A percentile compares a stretch with the other conserved stretches of the same genome.
phyloP scores from a whole-genome alignment of 2,888 invertebrate genomes.

The Drosophila prolongata region DNA sequence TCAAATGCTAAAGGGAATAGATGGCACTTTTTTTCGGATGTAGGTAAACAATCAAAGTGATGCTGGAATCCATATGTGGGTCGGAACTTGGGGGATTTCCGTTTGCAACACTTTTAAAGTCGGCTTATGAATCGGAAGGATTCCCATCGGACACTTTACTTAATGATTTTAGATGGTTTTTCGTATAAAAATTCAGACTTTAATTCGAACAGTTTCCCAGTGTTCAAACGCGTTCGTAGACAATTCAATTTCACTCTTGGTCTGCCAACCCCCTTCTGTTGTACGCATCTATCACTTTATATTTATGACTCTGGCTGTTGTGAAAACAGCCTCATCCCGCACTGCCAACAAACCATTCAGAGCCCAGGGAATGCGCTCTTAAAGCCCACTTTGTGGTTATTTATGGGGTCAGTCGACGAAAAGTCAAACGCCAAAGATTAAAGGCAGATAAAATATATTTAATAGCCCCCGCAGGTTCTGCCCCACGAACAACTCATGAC shows the following conservation, averaged over 20 bases:
- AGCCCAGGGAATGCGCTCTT: slow-evolving; percentile 58
- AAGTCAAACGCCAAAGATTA: slow-evolving; percentile 78
- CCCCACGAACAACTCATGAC: slow-evolving; percentile 11
- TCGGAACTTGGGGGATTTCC: slow-evolving; percentile 25
- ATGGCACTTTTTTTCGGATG: slow-evolving; percentile 21
- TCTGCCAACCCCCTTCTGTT: slow-evolving; percentile 33
- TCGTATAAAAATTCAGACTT: neutral
- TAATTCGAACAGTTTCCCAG: neutral
- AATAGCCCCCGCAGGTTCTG: slow-evolving; percentile 58
- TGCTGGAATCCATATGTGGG: slow-evolving; percentile 14
- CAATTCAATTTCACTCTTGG: slow-evolving; percentile 28
- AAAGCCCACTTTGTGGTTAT: slow-evolving; percentile 77
- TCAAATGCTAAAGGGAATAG: slow-evolving; percentile 62
- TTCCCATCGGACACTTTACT: slow-evolving; percentile 12
- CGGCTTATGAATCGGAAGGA: slow-evolving; percentile 24
- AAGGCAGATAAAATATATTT: slow-evolving; percentile 78
- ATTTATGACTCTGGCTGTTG: slow-evolving; percentile 69
- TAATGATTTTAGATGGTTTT: slow-evolving; percentile 18
- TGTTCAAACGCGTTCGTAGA: neutral
- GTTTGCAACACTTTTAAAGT: slow-evolving; percentile 9
- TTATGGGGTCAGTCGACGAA: slow-evolving; percentile 79
- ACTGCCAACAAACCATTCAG: slow-evolving; percentile 38
- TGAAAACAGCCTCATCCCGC: slow-evolving; percentile 32
- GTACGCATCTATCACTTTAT: slow-evolving; percentile 72
- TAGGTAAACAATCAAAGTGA: slow-evolving; percentile 43